Base-by-base conservation (phyloP, 2,113 vertebrate species). In the Cyanistes caeruleus region DNA sequence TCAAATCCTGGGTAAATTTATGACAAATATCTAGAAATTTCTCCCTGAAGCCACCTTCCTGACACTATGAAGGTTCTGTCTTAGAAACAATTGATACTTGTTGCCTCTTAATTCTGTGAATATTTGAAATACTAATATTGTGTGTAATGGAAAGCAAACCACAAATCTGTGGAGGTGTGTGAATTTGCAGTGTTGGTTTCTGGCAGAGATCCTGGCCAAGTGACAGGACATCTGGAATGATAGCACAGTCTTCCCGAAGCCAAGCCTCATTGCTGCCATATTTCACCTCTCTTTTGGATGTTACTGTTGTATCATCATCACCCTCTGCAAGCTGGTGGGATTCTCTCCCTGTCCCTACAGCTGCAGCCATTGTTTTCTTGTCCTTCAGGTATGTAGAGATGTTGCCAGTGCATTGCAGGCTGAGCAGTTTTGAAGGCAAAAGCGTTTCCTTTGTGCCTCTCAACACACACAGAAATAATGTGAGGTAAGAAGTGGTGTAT, bases 141-240 rank as follows among this genome's bases (percentile, higher is more conserved):
- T 18, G 41, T 53, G 9, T 22, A 80, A 67, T 18, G n/a, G 43
- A 73, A 78, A 84, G 52, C 43, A 95, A 87, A 76, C 24, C 9
- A 27, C 81, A 63, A 37, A 76, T 68, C 39, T 67, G 10, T 59
- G 89, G 65, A 79, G 51, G 13, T 94, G 55, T 73, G 43, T 55
- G 81, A 67, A 89, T 84, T 80, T 94, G 35, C 44, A 62, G 30
- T 67, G 16, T 72, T 95, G 49, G n/a, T 82, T 94, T 95, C 60
- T 67, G 51, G 41, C 22, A 90, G 58, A 73, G n/a, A 11, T 72
- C 64, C 24, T 83, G 62, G 28, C 69, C 62, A 55, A 46, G 43
- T n/a, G 22, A 33, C 46, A 74, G 41, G 41, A 77, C 43, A 52
- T 64, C 31, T 8, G 48, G n/a, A 87, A 90, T 17, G 48, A 33